phyloP scores from a whole-genome alignment of 2,888 invertebrate species.

The Drosophila koepferae region DNA sequence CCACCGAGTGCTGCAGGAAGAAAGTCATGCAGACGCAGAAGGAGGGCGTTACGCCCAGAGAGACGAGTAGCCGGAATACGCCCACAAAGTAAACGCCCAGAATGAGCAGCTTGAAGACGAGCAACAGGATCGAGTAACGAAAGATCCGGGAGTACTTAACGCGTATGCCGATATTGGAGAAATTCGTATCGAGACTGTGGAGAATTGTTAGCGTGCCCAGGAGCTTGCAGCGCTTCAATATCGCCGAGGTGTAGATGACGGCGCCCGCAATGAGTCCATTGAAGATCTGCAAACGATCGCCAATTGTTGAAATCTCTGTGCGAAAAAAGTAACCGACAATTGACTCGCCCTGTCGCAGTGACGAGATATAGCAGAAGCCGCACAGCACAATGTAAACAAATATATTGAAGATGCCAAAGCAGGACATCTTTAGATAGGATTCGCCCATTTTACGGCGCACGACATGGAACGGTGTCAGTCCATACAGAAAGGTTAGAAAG shows the following conservation, averaged over 20 bases:
- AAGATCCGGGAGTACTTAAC: conserved; percentile 83
- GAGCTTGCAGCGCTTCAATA: conserved; percentile 75
- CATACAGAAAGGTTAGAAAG: conserved; percentile 79
- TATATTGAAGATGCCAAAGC: conserved; percentile 66
- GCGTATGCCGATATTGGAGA: conserved; percentile 80
- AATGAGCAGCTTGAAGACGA: conserved; percentile 75
- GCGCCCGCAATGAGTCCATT: conserved; percentile 81
- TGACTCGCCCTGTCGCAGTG: conserved; percentile 79
- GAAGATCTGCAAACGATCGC: conserved; percentile 82
- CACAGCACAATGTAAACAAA: conserved; percentile 71
- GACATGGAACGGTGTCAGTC: conserved; percentile 83
- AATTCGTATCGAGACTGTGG: conserved; percentile 78
- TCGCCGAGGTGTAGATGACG: conserved; percentile 80
- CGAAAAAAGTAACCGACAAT: conserved; percentile 83
- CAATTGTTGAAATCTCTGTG: conserved; percentile 82
- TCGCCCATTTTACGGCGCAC: conserved; percentile 74
- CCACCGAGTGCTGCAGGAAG: conserved; percentile 82
- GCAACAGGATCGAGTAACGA: conserved; percentile 77
- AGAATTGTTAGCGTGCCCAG: conserved; percentile 76
- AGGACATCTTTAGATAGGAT: conserved; percentile 72
- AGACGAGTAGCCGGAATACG: conserved; percentile 79
- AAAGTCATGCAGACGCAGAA: conserved; percentile 82
- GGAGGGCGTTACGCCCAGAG: conserved; percentile 77
- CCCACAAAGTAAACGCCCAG: conserved; percentile 81
- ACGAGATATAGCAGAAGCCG: conserved; percentile 69